phyloP scores from a whole-genome alignment of 1,140 invertebrate species.

The Arion vulgaris region DNA sequence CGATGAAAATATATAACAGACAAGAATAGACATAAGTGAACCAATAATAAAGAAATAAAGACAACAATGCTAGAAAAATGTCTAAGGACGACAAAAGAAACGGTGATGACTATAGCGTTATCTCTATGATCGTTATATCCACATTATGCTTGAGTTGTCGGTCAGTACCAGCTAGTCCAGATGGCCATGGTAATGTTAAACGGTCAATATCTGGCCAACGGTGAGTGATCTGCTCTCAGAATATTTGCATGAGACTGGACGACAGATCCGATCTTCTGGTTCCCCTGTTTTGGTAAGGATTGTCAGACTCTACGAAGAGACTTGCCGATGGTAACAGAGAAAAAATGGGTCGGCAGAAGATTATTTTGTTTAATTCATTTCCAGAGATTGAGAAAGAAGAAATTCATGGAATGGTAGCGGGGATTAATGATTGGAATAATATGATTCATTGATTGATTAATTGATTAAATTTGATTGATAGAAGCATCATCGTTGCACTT shows the following conservation, averaged over 20 bases:
- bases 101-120: neutral
- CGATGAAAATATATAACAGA: too few relatives aligned
- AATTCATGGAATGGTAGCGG: too few relatives aligned
- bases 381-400: too few relatives aligned
- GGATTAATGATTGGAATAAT: too few relatives aligned
- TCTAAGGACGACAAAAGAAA: slow-evolving; percentile 3
- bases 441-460: neutral
- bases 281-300: slow-evolving; percentile 10
- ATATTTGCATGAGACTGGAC: slow-evolving; percentile 20
- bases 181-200: slow-evolving; percentile 21
- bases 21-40: too few relatives aligned
- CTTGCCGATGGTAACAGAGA: neutral
- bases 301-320: neutral
- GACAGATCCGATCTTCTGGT: neutral
- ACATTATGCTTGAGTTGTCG: slow-evolving; percentile 14
- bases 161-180: neutral
- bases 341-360: too few relatives aligned
- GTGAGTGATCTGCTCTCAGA: neutral
- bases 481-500: too few relatives aligned
- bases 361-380: too few relatives aligned
- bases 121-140: slow-evolving; percentile 1
- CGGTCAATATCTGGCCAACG: slow-evolving; percentile 25
- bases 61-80: neutral
- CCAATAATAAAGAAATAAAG: too few relatives aligned
- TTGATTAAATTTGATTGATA: too few relatives aligned